Evolutionary conservation across 92 coral and sea anemone genomes (phyloP).

Genomic region (Bergia sp.): DNA sequence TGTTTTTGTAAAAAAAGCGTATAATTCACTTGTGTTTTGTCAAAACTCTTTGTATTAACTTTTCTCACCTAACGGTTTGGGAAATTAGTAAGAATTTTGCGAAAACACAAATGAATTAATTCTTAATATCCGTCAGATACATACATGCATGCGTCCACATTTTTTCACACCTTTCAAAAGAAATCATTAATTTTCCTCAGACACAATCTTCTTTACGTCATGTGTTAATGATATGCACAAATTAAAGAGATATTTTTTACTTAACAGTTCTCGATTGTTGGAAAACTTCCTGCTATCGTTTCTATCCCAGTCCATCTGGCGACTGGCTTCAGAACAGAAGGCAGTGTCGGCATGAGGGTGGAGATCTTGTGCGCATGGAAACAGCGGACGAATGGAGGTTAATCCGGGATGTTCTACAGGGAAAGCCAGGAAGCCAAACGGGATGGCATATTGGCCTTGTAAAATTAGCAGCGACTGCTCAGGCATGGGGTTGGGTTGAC

Average conservation of each 20-base stretch:
- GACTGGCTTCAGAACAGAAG: constrained; percentile 15
- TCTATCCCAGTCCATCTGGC: not conserved
- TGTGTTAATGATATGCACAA: not conserved
- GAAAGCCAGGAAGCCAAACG: not conserved
- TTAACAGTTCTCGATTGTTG: constrained; percentile 18
- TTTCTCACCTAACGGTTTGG: too few species aligned
- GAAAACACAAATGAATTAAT: too few species aligned
- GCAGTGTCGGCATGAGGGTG: constrained; percentile 6
- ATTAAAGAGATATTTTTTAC: not conserved
- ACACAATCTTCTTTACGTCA: not conserved
- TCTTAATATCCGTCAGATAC: too few species aligned
- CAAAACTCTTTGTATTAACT: too few species aligned
- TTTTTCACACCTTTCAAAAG: too few species aligned
- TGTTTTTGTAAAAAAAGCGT: too few species aligned
- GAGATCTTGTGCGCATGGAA: constrained; percentile 10
- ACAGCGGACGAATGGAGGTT: constrained; percentile 18
- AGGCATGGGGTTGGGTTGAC: constrained; percentile 5
- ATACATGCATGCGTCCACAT: not conserved
- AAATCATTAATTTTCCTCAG: not conserved
- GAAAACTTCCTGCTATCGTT: constrained; percentile 12
- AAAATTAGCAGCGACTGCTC: not conserved
- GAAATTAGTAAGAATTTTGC: too few species aligned
- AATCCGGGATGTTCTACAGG: constrained; percentile 3
- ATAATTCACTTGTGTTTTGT: too few species aligned
- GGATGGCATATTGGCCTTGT: constrained; percentile 14